Evolutionary conservation across 2,888 invertebrate genomes (phyloP), one percentile per base, ranked within the genome.

Genomic region (Acrocyrtus sp.): DNA sequence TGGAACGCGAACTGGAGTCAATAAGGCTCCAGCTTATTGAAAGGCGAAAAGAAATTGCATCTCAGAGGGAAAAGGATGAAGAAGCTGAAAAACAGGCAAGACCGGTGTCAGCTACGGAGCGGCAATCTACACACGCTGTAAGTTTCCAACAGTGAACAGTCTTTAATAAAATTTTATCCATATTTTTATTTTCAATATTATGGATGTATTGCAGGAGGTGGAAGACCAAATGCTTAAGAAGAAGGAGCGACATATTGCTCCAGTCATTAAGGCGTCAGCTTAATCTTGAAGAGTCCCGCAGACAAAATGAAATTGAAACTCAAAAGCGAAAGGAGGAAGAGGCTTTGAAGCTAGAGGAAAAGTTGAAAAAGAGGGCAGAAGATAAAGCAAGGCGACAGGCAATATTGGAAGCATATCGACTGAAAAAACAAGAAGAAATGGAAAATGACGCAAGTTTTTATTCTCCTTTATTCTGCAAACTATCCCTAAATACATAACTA

Each of bases 221-320:
- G 89, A 93, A 65, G 93, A 95, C 81, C 95, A 96, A 85, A 94
- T 96, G 92, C 94, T 95, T 85, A 90, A 91, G 76, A 96, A 93
- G 84, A 96, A 96, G 83, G 95, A 96, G 84, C 90, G 91, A n/a
- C 81, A 93, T 98, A 74, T 91, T 96, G 89, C 85, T 95, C 84
- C 87, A 93, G 82, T 96, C 96, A 12, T 86, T 95, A 81, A 95
- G 95, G 84, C 88, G 98, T 82, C 91, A 94, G 81, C 95, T 95
- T 84, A 92, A 95, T 79, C 94, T 94, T 81, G 97, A 97, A 84
- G 93, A 93, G 85, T 89, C 91, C 72, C 91, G 93, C 77, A 90
- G 91, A 78, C 88, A 91, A 41, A 94, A 95, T 82, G 96, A 97
- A 84, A 90, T 89, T 66, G 93, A 94, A 82, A 88, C 90, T 8